These are phyloP conservation scores for Microcaecilia unicolor DNA, from an alignment of 2,797 vertebrate species.

Conservation along the genomic window DNA sequence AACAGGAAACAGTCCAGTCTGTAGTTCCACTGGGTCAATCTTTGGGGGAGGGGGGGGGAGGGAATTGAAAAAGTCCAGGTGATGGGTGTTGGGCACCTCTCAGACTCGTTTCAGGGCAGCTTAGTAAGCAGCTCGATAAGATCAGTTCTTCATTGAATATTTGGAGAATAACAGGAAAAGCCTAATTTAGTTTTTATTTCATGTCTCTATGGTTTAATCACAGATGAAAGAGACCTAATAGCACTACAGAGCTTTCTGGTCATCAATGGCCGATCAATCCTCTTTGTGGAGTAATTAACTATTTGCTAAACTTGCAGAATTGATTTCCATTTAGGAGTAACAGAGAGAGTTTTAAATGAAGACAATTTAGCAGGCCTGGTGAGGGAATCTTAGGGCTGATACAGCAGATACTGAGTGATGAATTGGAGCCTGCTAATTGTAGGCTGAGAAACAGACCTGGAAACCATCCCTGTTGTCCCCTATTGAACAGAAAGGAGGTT, in stretches of 20 bases:
- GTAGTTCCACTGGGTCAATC: too few species aligned
- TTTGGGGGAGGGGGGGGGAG: too few species aligned
- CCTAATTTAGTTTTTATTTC: slow-evolving; percentile 79
- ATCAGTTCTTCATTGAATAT: slow-evolving; percentile 73
- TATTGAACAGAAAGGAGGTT: slow-evolving; percentile 33
- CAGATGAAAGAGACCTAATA: slow-evolving; percentile 80
- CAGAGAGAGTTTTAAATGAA: slow-evolving; percentile 78
- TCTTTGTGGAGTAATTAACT: slow-evolving; percentile 81
- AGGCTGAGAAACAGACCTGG: slow-evolving; percentile 57
- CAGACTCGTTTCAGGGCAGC: slow-evolving; percentile 45
- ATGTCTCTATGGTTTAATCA: slow-evolving; percentile 74
- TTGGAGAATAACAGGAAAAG: slow-evolving; percentile 71
- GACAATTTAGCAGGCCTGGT: slow-evolving; percentile 66
- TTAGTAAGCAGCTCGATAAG: slow-evolving; percentile 48
- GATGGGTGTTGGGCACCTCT: too few species aligned
- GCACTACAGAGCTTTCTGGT: slow-evolving; percentile 66
- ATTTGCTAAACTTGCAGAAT: slow-evolving; percentile 91
- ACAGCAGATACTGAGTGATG: slow-evolving; percentile 72
- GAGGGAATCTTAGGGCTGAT: slow-evolving; percentile 60
- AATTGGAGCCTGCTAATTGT: slow-evolving; percentile 75
- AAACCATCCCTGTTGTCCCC: slow-evolving; percentile 48
- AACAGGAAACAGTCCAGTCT: too few species aligned
- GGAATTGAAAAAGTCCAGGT: too few species aligned
- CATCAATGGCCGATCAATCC: slow-evolving; percentile 75
- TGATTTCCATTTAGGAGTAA: slow-evolving; percentile 83